Evolutionary conservation across 1,140 invertebrate species (phyloP), one percentile per base, ranked within the genome.

Genomic region (Parasteatoda tepidariorum): DNA sequence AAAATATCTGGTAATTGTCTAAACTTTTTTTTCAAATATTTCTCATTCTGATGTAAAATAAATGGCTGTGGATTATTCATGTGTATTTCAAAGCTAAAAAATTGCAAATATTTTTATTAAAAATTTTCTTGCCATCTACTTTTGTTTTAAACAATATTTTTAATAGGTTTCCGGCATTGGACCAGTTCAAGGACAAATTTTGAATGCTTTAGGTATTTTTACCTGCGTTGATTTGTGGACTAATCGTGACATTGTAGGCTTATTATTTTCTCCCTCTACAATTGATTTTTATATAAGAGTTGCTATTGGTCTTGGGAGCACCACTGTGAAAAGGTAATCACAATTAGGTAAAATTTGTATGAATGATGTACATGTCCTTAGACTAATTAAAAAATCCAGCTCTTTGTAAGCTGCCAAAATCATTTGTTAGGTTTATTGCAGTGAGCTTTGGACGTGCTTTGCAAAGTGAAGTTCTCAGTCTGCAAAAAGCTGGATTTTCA

Each of bases 201-300:
- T 92, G 18, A 89, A 88, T 83, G 88, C 88, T 7, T 75, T 92
- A 4, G 90, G 88, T 22, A 88, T 92, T 22, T 83, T 85, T 5
- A 90, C 87, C 0, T 92, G 91, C 86, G 83, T 83, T 26, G 91
- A 93, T 84, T 85, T 92, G 4, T 90, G 89, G 85, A 79, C 90
- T 7, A 88, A 90, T 76, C 87, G 91, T 22, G 90, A 88, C 7
- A 74, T 91, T 0, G 76, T 92, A 13, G 89, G 88, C 70, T 88
- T 91, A 28, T 85, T 92, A 0, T 92, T 92, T 84, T 90, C 89
- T 54, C 85, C 87, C 4, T 88, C 87, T 3, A 90, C 90, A 4
- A 89, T 90, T 73, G 86, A 90, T 13, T 89, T 90, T 84, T 92
- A 92, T 83, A 87, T 92, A 84, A 86, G 88, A 38, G 89, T 92